phyloP scores from a whole-genome alignment of 2,113 vertebrate species.

The Charadrius vociferus region DNA sequence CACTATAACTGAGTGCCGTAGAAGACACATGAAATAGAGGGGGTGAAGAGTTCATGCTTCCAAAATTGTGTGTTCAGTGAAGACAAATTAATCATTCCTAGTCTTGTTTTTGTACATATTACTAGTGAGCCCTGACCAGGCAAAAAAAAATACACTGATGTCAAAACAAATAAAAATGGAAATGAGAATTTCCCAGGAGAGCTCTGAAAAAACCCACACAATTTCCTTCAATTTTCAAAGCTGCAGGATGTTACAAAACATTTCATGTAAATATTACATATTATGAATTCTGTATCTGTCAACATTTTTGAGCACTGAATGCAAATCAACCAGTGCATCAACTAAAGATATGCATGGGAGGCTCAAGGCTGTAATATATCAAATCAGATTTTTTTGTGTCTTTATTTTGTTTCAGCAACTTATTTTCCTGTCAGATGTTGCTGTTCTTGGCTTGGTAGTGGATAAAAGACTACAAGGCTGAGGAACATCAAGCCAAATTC shows the following conservation, averaged over 20 bases:
- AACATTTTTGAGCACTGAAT: not conserved
- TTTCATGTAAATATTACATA: not conserved
- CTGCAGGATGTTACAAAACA: not conserved
- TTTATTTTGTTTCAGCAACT: not conserved
- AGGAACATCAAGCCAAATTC: not conserved
- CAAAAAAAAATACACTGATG: not conserved
- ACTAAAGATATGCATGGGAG: not conserved
- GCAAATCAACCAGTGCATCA: not conserved
- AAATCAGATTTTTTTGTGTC: not conserved
- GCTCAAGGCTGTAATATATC: not conserved
- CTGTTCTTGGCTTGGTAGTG: not conserved
- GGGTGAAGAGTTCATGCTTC: not conserved
- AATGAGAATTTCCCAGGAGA: not conserved
- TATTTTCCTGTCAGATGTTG: not conserved
- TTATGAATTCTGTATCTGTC: not conserved
- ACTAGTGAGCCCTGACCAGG: not conserved
- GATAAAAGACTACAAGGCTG: not conserved
- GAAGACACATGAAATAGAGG: not conserved
- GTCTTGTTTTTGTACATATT: not conserved
- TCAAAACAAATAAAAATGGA: not conserved
- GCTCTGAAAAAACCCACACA: not conserved
- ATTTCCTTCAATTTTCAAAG: not conserved
- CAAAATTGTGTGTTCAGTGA: not conserved
- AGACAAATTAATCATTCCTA: not conserved
- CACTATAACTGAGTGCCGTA: rapidly evolving